Conservation (phyloP, 2,113 vertebrate species). For the Ciconia boyciana region DNA sequence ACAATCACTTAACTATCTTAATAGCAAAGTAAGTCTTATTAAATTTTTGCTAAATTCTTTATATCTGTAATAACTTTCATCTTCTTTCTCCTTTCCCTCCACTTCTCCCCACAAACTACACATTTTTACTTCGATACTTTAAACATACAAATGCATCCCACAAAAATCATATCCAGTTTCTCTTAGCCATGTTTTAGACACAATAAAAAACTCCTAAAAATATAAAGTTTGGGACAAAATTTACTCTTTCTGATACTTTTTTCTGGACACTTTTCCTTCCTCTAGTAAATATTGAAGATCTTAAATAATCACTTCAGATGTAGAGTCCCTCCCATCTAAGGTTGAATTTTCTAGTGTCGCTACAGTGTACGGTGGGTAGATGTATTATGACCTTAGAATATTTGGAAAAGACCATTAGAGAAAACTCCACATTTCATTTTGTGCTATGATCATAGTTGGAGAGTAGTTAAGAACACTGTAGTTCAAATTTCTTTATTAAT, state of each 20-base stretch:
- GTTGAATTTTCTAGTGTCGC: not conserved
- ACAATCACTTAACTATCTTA: not conserved
- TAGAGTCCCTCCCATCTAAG: not conserved
- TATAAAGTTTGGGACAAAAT: not conserved
- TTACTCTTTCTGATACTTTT: not conserved
- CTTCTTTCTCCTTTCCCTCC: not conserved
- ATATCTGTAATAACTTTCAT: not conserved
- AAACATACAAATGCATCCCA: not conserved
- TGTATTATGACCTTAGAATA: not conserved
- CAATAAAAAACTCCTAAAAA: not conserved
- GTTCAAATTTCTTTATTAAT: not conserved
- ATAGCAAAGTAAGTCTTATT: not conserved
- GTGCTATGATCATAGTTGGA: not conserved
- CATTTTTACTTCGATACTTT: not conserved
- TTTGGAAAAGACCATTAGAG: not conserved
- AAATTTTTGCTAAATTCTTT: not conserved
- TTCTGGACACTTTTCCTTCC: not conserved
- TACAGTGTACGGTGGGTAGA: not conserved
- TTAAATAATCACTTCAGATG: not conserved
- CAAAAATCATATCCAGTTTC: not conserved
- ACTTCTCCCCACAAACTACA: not conserved
- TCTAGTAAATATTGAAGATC: not conserved
- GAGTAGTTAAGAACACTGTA: not conserved
- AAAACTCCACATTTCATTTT: not conserved
- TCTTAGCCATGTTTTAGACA: not conserved